Percentiles rank a stretch among this genome's conserved stretches.
Conservation (phyloP, 2,113 vertebrate species). For the Mormoops blainvillei region DNA sequence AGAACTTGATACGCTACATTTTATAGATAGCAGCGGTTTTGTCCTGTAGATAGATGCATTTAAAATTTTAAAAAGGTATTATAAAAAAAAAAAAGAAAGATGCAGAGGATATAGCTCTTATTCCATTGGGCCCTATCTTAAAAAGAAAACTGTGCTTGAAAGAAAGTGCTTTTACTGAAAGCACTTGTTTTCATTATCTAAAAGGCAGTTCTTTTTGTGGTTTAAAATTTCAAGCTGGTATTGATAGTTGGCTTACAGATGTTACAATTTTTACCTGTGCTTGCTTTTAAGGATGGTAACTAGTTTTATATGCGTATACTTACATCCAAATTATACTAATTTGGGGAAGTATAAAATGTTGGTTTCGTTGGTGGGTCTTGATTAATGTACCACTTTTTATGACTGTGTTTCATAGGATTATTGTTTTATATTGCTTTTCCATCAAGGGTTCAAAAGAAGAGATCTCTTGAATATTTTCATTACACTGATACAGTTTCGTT, state of each 20-base stretch:
- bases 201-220: neutral
- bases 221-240: conserved; percentile 22
- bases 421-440: conserved; percentile 9
- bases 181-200: neutral
- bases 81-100: neutral
- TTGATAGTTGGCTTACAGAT: neutral
- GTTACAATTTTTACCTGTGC: neutral
- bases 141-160: neutral
- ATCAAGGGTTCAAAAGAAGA: neutral
- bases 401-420: neutral
- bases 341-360: neutral
- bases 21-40: neutral
- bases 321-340: neutral
- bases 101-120: neutral
- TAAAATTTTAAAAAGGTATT: neutral
- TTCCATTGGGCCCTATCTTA: neutral
- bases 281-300: neutral
- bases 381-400: neutral
- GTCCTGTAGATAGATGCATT: neutral
- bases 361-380: neutral
- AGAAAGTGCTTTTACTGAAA: neutral
- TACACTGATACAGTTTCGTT: neutral
- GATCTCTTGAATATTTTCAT: conserved; percentile 7
- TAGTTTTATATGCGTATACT: neutral
- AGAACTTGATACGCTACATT: neutral